phyloP scores from a whole-genome alignment of 2,113 vertebrate species.

The Psittacula cyanocephala region DNA sequence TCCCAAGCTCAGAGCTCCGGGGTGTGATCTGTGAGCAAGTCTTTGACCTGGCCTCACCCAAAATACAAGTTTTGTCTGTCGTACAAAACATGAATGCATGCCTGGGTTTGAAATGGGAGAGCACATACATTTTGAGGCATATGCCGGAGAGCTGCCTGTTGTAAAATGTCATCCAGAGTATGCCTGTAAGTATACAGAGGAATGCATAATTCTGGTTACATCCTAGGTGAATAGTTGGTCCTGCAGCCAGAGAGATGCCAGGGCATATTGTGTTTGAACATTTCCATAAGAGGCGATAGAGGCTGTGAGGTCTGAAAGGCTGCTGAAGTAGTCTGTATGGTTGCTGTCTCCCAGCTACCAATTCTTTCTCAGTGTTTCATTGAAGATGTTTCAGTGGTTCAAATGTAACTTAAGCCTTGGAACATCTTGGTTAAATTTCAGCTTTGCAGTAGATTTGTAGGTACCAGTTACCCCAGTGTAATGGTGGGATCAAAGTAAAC shows the following conservation, averaged over 20 bases:
- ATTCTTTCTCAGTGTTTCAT: background rate
- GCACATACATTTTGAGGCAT: background rate
- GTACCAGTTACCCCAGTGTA: background rate
- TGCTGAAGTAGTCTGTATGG: background rate
- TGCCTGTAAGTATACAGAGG: background rate
- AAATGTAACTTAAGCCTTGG: background rate
- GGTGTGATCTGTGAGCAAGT: background rate
- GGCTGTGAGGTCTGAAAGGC: fast-evolving
- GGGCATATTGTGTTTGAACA: fast-evolving
- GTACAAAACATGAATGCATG: fast-evolving
- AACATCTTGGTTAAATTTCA: background rate
- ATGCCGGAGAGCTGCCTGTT: background rate
- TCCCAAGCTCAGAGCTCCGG: background rate
- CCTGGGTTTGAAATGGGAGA: background rate
- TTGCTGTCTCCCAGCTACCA: fast-evolving
- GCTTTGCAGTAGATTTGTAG: background rate
- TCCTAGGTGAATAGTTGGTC: background rate
- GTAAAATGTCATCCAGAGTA: background rate
- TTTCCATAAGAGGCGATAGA: fast-evolving
- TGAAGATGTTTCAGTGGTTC: background rate
- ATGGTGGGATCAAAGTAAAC: background rate
- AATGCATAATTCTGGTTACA: background rate
- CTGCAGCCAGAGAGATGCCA: background rate
- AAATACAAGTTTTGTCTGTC: background rate
- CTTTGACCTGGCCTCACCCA: background rate